These are phyloP conservation scores for Caenorhabditis briggsae DNA, from an alignment of 1,140 invertebrate species.

Conservation along the genomic window DNA sequence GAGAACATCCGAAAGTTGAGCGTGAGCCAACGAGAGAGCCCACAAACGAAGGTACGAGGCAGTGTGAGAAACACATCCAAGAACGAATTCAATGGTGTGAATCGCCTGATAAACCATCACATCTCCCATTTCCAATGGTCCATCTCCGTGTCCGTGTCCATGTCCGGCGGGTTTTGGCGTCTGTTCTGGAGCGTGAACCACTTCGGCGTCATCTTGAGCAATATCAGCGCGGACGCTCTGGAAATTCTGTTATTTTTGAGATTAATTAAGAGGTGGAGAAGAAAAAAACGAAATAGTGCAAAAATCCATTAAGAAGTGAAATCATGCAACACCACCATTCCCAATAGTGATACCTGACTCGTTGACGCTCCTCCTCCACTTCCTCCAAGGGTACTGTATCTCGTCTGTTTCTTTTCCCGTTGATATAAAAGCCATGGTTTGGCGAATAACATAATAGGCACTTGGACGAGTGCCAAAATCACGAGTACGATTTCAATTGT, in stretches of 20 bases:
- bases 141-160: constrained; percentile 71
- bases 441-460: constrained; percentile 90
- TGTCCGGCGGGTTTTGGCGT: constrained; percentile 59
- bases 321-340: constrained; percentile 14
- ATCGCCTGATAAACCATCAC: constrained; percentile 90
- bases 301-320: not conserved
- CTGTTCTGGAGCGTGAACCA: constrained; percentile 68
- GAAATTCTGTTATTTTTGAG: not conserved
- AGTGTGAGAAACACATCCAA: constrained; percentile 94
- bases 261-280: not conserved
- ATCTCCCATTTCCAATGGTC: constrained; percentile 84
- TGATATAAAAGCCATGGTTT: constrained; percentile 83
- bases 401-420: constrained; percentile 38
- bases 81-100: constrained; percentile 95
- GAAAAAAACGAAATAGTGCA: not conserved
- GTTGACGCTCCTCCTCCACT: not conserved
- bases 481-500: constrained; percentile 63
- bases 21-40: constrained; percentile 94
- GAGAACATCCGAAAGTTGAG: constrained; percentile 81
- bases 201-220: constrained; percentile 74
- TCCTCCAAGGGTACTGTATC: constrained; percentile 9
- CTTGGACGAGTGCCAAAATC: constrained; percentile 84
- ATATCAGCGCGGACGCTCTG: constrained; percentile 77
- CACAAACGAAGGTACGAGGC: constrained; percentile 95
- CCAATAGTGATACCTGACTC: not conserved